phyloP scores from a whole-genome alignment of 2,113 vertebrate species.

The Balaeniceps rex region DNA sequence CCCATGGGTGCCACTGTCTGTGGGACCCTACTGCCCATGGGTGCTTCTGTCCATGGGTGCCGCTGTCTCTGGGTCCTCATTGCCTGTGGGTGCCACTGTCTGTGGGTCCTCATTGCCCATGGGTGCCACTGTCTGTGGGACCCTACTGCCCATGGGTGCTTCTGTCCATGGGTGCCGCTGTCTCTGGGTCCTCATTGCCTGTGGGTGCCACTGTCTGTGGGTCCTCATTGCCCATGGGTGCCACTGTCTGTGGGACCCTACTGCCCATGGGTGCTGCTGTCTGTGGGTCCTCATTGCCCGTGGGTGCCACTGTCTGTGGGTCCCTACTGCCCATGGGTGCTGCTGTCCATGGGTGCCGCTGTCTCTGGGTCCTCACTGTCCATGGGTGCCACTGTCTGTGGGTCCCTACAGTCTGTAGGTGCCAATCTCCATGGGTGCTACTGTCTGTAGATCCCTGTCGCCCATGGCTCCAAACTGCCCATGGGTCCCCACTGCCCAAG shows the following conservation, averaged over 20 bases:
- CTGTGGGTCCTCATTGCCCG: neutral
- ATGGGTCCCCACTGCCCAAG: neutral
- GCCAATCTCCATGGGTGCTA: neutral
- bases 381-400: neutral
- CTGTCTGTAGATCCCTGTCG: neutral
- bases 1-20: neutral
- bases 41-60: neutral
- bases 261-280: neutral
- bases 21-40: neutral
- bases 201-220: too few relatives aligned
- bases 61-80: neutral
- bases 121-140: neutral
- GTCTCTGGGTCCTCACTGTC: neutral
- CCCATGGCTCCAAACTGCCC: neutral
- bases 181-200: neutral
- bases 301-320: neutral
- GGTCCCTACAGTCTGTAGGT: neutral
- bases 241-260: neutral
- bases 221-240: neutral
- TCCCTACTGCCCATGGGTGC: neutral
- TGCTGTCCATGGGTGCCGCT: neutral
- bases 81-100: neutral
- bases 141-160: neutral
- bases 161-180: neutral
- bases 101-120: neutral